Conservation (phyloP, 2,888 invertebrate species). For the Heliconius cydno region DNA sequence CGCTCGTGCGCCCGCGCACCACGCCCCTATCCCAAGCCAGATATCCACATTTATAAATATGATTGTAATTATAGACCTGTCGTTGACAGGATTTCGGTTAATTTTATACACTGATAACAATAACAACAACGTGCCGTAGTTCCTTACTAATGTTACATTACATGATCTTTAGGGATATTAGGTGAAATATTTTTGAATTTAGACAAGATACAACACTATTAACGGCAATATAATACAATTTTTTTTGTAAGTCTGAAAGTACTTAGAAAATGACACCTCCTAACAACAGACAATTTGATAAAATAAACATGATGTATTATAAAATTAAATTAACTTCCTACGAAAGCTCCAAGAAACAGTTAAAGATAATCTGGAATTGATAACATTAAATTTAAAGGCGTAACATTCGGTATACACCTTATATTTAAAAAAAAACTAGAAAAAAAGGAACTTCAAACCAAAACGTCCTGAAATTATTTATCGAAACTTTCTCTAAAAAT, state of each 20-base stretch:
- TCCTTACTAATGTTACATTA: background rate
- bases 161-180: background rate
- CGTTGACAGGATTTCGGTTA: conserved; percentile 58
- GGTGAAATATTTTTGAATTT: background rate
- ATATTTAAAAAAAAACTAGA: background rate
- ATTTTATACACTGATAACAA: conserved; percentile 43
- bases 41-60: conserved; percentile 71
- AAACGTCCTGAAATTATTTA: background rate
- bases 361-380: no score
- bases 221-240: background rate
- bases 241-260: background rate
- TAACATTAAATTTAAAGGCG: no score
- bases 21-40: conserved; percentile 60
- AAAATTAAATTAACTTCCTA: no score
- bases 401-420: no score
- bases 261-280: no score
- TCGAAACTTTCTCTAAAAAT: background rate
- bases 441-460: background rate
- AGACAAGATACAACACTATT: background rate
- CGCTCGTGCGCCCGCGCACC: conserved; percentile 62
- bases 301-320: no score
- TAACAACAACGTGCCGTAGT: conserved; percentile 40
- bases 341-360: no score
- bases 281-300: no score
- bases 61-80: conserved; percentile 61